A percentile compares a stretch with the other conserved stretches of the same genome.
Conservation (phyloP, 2,888 invertebrate species). For the Himalopsyche japonica region DNA sequence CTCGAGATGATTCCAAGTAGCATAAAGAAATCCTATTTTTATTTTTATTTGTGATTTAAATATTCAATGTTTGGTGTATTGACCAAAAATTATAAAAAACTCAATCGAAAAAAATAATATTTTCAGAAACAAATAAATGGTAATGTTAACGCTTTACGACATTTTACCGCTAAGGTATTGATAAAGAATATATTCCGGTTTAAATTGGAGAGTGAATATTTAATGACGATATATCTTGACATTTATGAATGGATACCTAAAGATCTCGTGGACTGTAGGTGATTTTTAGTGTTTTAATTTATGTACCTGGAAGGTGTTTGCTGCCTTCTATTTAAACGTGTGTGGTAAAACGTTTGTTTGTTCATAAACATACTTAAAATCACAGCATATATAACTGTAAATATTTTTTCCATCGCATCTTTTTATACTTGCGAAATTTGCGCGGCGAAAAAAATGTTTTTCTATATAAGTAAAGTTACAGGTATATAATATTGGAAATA, state of each 20-base stretch:
- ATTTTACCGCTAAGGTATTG: neutral
- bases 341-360: slow-evolving; percentile 33
- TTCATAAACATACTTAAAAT: slow-evolving; percentile 29
- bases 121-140: too few species aligned
- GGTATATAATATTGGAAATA: too few species aligned
- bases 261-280: slow-evolving; percentile 31
- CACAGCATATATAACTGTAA: neutral
- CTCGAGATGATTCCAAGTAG: too few species aligned
- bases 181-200: neutral
- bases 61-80: too few species aligned
- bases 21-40: too few species aligned
- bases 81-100: too few species aligned
- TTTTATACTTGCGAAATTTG: too few species aligned
- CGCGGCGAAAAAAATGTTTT: too few species aligned
- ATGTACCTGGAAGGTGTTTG: slow-evolving; percentile 34
- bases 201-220: slow-evolving; percentile 27
- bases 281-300: slow-evolving; percentile 41
- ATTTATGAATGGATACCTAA: slow-evolving; percentile 39
- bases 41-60: too few species aligned
- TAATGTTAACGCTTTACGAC: neutral
- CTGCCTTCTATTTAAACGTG: slow-evolving; percentile 28
- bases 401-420: too few species aligned
- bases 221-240: slow-evolving; percentile 38
- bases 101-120: too few species aligned
- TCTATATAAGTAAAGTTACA: too few species aligned